These are phyloP conservation scores for Chitala chitala DNA, from an alignment of 2,113 vertebrate species.

Conservation along the genomic window DNA sequence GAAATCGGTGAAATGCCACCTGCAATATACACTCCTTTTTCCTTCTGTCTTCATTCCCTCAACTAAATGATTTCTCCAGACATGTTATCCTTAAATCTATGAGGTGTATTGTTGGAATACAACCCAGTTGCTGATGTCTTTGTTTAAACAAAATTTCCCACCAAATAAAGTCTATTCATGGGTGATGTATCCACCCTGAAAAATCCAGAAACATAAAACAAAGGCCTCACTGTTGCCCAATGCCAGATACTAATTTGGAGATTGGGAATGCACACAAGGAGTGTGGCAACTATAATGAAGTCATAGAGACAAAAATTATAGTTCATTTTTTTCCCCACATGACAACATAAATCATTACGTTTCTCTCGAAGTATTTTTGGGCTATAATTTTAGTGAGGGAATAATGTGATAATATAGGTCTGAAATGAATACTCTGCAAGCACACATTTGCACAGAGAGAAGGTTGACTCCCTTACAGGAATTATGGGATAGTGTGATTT, in stretches of 20 bases:
- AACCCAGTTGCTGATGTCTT: not conserved
- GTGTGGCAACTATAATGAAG: not conserved
- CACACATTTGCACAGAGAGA: not conserved
- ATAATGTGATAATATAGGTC: not conserved
- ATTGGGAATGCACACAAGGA: not conserved
- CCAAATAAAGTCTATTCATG: too few species aligned
- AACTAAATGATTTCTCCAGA: too few species aligned
- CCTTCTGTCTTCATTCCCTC: too few species aligned
- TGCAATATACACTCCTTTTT: too few species aligned
- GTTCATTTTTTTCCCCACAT: not conserved
- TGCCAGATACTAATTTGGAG: not conserved
- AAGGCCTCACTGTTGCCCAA: not conserved
- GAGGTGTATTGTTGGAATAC: too few species aligned
- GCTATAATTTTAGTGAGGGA: conserved; percentile 9
- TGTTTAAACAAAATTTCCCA: not conserved
- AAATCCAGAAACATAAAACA: not conserved
- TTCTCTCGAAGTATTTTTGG: conserved; percentile 13
- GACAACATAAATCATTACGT: conserved; percentile 15
- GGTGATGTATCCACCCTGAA: too few species aligned
- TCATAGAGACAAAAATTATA: not conserved
- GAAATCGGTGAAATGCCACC: too few species aligned
- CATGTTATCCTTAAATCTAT: too few species aligned
- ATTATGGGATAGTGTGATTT: conserved; percentile 8
- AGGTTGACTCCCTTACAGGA: not conserved
- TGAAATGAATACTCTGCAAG: not conserved